A percentile compares a stretch with the other conserved stretches of the same genome.
These are phyloP conservation scores for Microcebus griseorufus DNA, from an alignment of 2,113 vertebrate genomes.

Conservation along the genomic window DNA sequence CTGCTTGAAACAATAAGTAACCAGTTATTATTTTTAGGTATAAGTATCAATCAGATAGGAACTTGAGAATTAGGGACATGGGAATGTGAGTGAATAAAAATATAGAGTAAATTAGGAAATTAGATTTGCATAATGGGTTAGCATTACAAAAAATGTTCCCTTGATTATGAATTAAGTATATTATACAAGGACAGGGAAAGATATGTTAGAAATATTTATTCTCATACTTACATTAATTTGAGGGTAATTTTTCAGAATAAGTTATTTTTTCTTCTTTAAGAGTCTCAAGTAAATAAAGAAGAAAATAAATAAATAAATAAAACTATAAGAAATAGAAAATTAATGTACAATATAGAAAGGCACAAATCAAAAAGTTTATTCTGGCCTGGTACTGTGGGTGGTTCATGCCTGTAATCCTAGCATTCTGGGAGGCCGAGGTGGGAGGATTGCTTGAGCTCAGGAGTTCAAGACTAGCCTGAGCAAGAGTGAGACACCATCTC, in stretches of 20 bases:
- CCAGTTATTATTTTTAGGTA: background rate
- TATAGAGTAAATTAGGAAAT: background rate
- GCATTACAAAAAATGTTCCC: background rate
- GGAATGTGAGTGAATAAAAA: background rate
- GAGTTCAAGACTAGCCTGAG: too few relatives aligned
- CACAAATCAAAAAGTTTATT: background rate
- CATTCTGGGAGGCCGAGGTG: too few relatives aligned
- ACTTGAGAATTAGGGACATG: background rate
- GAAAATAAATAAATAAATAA: background rate
- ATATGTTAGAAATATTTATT: background rate
- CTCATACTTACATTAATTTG: background rate
- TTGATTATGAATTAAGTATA: background rate
- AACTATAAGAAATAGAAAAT: background rate
- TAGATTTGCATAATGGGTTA: background rate
- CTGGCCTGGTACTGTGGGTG: too few relatives aligned
- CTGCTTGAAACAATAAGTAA: background rate
- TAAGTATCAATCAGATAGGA: background rate
- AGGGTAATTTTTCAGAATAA: background rate
- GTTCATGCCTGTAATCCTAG: too few relatives aligned
- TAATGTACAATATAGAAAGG: background rate
- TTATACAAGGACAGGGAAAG: background rate
- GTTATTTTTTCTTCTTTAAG: background rate
- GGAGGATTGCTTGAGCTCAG: too few relatives aligned
- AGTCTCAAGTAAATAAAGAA: background rate
- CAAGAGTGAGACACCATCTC: too few relatives aligned